Evolutionary conservation across 2,797 vertebrate species (phyloP), one percentile per base, ranked within the genome.

Genomic region (Siniperca obscura): DNA sequence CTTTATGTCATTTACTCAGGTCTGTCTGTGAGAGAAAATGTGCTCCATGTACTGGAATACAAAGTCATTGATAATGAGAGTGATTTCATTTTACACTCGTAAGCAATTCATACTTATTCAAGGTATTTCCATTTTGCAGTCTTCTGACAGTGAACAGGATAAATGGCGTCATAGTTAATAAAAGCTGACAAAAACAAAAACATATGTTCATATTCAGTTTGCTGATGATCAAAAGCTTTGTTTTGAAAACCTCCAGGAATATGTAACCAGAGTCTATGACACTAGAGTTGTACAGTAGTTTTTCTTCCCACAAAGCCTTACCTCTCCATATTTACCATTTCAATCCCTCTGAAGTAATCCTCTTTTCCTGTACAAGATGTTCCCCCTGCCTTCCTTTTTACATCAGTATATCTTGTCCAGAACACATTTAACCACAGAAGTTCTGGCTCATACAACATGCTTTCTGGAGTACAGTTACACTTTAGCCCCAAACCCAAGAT

Each of bases 271-370:
- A 40, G 17, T 44, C 10, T 10, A 14, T 16, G 40, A 68, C 46
- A 30, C 21, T 7, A 30, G 13, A 78, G 67, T 42, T 30, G 22
- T 46, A 56, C 10, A 34, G 22, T 2, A 27, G 36, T 34, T 62
- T 48, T 60, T 44, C 34, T 52, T 55, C 12, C 34, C 19, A 69
- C 12, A 38, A 46, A 69, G 19, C 57, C 36, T 13, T 56, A 52
- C 27, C 38, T 55, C 56, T 78, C 19, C 11, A 53, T 85, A 46
- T 90, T 82, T 70, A 79, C 27, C 25, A 48, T 65, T 74, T 46
- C 61, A 55, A 21, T 76, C 48, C 59, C n/a, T 50, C 17, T 67
- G 30, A 42, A 60, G 17, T 66, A 79, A 83, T n/a, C 69, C 61
- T 70, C 56, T 79, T 81, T 25, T 61, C 44, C 71, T 70, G 22